Conservation (phyloP, 2,888 invertebrate genomes). For the Allygus modestus region DNA sequence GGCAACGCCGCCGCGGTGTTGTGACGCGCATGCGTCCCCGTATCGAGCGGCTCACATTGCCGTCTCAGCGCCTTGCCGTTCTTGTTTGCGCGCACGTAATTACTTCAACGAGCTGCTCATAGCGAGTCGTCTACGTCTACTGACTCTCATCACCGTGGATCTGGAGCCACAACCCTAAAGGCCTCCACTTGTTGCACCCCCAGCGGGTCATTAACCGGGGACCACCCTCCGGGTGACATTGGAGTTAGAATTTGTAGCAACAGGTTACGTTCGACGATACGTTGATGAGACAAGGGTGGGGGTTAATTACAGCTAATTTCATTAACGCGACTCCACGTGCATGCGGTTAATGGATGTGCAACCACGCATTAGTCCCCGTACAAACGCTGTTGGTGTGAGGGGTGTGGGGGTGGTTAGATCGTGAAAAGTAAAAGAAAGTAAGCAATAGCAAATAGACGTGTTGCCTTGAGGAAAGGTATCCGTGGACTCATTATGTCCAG, state of each 20-base stretch:
- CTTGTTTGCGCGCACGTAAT: slow-evolving; percentile 27
- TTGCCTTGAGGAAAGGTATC: too few species aligned
- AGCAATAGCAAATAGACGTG: too few species aligned
- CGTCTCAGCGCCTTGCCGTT: slow-evolving; percentile 32
- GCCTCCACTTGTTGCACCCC: background rate
- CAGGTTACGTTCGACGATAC: background rate
- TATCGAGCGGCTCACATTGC: slow-evolving; percentile 45
- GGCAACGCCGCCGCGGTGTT: slow-evolving; percentile 29
- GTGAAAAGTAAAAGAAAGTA: too few species aligned
- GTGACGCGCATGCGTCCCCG: background rate
- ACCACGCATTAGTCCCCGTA: too few species aligned
- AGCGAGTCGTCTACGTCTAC: background rate
- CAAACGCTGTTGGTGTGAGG: too few species aligned
- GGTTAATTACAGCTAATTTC: too few species aligned
- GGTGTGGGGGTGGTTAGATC: too few species aligned
- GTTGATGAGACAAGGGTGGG: too few species aligned
- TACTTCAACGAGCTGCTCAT: slow-evolving; percentile 37
- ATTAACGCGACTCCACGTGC: too few species aligned
- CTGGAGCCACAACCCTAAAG: background rate
- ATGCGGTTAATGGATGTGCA: too few species aligned
- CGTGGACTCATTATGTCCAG: too few species aligned
- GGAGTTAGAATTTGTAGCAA: background rate
- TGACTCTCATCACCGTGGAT: background rate
- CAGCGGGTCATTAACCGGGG: background rate
- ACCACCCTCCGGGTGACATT: background rate